phyloP scores from a whole-genome alignment of 2,797 vertebrate genomes.

The Orientallactaga sibirica region DNA sequence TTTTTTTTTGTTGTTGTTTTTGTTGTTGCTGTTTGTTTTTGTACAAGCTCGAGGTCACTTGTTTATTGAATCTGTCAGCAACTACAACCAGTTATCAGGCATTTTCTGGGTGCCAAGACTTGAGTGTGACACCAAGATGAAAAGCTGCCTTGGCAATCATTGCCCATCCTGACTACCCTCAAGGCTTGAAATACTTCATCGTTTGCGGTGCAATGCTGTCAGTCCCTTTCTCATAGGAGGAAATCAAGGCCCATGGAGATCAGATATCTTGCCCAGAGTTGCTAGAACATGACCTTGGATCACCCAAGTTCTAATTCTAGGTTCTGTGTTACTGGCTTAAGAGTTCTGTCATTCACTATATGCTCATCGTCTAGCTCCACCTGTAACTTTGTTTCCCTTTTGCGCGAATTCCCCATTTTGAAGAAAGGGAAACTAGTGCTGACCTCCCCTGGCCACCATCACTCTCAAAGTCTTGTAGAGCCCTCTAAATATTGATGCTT shows the following conservation, averaged over 20 bases:
- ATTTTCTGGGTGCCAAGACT: not conserved
- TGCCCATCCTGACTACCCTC: not conserved
- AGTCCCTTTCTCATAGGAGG: not conserved
- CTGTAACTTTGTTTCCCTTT: not conserved
- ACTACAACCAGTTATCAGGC: not conserved
- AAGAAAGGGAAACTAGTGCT: not conserved
- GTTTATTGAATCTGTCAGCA: not conserved
- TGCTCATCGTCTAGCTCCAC: not conserved
- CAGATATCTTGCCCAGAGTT: not conserved
- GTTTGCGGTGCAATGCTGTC: not conserved
- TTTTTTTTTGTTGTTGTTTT: not conserved
- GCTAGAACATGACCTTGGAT: not conserved
- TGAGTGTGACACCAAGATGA: not conserved
- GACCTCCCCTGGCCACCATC: not conserved
- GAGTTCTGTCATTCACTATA: not conserved
- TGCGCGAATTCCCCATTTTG: not conserved
- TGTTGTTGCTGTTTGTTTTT: not conserved
- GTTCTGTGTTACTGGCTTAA: not conserved
- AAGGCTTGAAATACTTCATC: not conserved
- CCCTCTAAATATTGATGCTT: no score
- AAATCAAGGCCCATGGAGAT: not conserved
- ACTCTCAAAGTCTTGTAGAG: not conserved
- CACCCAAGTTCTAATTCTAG: not conserved
- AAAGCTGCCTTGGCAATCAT: not conserved
- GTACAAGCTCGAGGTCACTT: conserved; percentile 9